Percentiles rank a stretch among this genome's conserved stretches.
Conservation (phyloP, 92 coral and sea anemone genomes). For the Actinostola sp. region DNA sequence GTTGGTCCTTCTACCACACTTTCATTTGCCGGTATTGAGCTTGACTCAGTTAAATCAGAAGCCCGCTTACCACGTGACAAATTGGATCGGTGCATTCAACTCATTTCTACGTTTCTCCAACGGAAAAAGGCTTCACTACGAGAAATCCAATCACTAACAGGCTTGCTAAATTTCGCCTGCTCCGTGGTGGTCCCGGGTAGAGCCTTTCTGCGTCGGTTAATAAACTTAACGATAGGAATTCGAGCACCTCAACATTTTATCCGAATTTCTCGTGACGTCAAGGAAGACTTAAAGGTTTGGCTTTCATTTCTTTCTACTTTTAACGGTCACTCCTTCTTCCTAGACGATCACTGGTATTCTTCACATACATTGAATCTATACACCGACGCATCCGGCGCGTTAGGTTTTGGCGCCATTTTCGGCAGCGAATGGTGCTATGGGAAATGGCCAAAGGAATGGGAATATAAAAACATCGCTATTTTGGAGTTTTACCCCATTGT, state of each 20-base stretch:
- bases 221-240: constrained; percentile 22
- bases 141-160: constrained; percentile 59
- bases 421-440: constrained; percentile 37
- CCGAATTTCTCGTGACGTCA: constrained; percentile 34
- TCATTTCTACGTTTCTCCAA: constrained; percentile 14
- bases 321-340: constrained; percentile 52
- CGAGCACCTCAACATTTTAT: constrained; percentile 33
- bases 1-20: constrained; percentile 11
- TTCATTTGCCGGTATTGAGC: constrained; percentile 40
- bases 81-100: not conserved
- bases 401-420: constrained; percentile 31
- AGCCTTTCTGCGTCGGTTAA: constrained; percentile 56
- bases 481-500: no score
- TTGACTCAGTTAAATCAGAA: not conserved
- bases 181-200: constrained; percentile 55
- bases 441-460: no score
- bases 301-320: constrained; percentile 23
- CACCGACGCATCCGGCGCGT: constrained; percentile 31
- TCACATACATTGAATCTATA: constrained; percentile 25
- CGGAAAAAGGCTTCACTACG: constrained; percentile 43
- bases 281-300: constrained; percentile 46
- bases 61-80: constrained; percentile 23
- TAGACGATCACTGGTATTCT: constrained; percentile 27
- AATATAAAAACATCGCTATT: no score
- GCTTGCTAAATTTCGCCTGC: constrained; percentile 60